These are phyloP conservation scores for Drosophila nasuta DNA, from an alignment of 1,140 invertebrate genomes.

Conservation along the genomic window DNA sequence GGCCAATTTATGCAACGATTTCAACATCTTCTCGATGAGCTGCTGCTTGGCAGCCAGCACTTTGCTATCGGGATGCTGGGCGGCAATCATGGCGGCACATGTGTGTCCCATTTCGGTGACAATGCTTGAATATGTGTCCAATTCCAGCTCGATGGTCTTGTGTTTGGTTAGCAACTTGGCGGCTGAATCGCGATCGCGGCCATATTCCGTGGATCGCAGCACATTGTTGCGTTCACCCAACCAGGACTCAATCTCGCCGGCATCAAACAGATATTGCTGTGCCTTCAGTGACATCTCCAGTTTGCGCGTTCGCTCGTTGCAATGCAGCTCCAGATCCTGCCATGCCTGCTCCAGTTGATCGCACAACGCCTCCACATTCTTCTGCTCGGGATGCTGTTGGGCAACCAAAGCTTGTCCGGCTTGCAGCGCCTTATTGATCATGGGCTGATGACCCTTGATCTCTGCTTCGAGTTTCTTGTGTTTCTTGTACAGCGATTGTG, in stretches of 20 bases:
- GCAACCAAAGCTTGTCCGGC: conserved; percentile 90
- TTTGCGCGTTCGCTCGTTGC: conserved; percentile 90
- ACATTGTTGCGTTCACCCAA: conserved; percentile 94
- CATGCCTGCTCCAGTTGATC: conserved; percentile 88
- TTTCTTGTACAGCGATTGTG: conserved; percentile 96
- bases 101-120: conserved; percentile 96
- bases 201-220: conserved; percentile 92
- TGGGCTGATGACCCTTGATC: conserved; percentile 92
- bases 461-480: conserved; percentile 96
- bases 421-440: conserved; percentile 92
- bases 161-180: conserved; percentile 96
- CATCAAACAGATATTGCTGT: conserved; percentile 96
- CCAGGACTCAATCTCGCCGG: conserved; percentile 97
- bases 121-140: conserved; percentile 97
- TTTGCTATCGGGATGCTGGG: conserved; percentile 92
- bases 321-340: conserved; percentile 89
- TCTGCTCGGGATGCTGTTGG: conserved; percentile 90
- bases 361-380: conserved; percentile 90
- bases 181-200: conserved; percentile 94
- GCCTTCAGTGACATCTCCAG: conserved; percentile 94
- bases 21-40: conserved; percentile 91
- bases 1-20: conserved; percentile 92
- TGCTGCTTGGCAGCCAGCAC: conserved; percentile 92
- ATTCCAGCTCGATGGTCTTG: conserved; percentile 95
- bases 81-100: conserved; percentile 91